A percentile compares a stretch with the other conserved stretches of the same genome.
These are phyloP conservation scores for Drosophila gaucha DNA, from an alignment of 2,888 invertebrate species.

Conservation along the genomic window DNA sequence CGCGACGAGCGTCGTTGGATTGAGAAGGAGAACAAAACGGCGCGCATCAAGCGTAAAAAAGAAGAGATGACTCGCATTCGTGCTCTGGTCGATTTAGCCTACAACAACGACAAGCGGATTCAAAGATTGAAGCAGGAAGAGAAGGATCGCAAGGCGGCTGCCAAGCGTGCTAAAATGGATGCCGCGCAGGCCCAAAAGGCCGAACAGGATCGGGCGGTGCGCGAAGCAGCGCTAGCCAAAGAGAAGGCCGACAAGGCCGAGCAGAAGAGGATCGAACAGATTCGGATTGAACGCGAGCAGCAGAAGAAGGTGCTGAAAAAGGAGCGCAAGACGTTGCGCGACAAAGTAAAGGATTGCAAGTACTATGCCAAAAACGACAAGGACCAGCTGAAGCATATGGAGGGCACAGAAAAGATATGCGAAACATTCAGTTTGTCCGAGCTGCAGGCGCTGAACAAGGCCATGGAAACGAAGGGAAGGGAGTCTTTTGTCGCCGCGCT, in stretches of 20 bases:
- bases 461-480: slow-evolving; percentile 88
- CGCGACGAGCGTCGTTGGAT: slow-evolving; percentile 99
- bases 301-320: slow-evolving; percentile 94
- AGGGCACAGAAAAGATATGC: slow-evolving; percentile 96
- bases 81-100: slow-evolving; percentile 96
- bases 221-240: slow-evolving; percentile 90
- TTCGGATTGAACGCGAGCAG: slow-evolving; percentile 93
- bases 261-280: slow-evolving; percentile 91
- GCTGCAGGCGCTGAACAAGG: slow-evolving; percentile 91
- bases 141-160: slow-evolving; percentile 94
- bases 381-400: slow-evolving; percentile 92
- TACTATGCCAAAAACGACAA: slow-evolving; percentile 90
- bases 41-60: slow-evolving; percentile 96
- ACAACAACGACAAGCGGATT: slow-evolving; percentile 97
- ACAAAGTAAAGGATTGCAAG: slow-evolving; percentile 91
- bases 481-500: slow-evolving; percentile 89
- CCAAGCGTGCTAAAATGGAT: slow-evolving; percentile 94
- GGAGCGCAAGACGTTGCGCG: slow-evolving; percentile 92
- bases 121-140: slow-evolving; percentile 96
- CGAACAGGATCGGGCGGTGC: slow-evolving; percentile 91
- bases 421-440: slow-evolving; percentile 90
- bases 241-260: slow-evolving; percentile 93
- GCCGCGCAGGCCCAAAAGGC: slow-evolving; percentile 92
- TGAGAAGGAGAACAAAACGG: slow-evolving; percentile 98
- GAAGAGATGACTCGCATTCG: slow-evolving; percentile 98